These are phyloP conservation scores for Thermophis baileyi DNA, from an alignment of 2,113 vertebrate genomes.

Conservation along the genomic window DNA sequence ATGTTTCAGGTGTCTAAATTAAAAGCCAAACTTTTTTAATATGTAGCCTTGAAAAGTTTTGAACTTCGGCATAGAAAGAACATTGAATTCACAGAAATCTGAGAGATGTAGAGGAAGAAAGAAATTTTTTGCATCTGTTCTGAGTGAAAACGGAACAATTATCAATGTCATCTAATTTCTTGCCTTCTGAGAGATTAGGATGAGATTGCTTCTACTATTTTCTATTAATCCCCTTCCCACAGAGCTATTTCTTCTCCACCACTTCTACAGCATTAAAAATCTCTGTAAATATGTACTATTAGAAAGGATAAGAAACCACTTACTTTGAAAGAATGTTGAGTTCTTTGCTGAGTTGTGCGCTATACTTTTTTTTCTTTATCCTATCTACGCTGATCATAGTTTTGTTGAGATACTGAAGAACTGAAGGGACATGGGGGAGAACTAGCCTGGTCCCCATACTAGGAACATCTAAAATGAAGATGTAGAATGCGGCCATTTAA, in stretches of 20 bases:
- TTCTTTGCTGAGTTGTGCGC: constrained; percentile 86
- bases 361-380: constrained; percentile 87
- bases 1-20: neutral
- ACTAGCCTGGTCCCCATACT: constrained; percentile 81
- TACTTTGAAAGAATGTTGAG: constrained; percentile 96
- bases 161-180: neutral
- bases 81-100: neutral
- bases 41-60: neutral
- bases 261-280: neutral
- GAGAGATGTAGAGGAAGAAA: neutral
- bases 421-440: constrained; percentile 83
- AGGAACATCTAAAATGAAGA: constrained; percentile 71
- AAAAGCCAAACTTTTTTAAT: neutral
- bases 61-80: neutral
- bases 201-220: neutral
- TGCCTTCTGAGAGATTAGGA: neutral
- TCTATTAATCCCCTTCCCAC: neutral
- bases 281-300: neutral
- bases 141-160: neutral
- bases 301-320: constrained; percentile 49
- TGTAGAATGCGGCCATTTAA: neutral
- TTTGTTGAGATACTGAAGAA: constrained; percentile 85
- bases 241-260: neutral
- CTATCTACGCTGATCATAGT: constrained; percentile 80
- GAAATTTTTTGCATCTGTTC: neutral